phyloP scores from a whole-genome alignment of 2,888 invertebrate genomes.

The Sthenelais limicola region DNA sequence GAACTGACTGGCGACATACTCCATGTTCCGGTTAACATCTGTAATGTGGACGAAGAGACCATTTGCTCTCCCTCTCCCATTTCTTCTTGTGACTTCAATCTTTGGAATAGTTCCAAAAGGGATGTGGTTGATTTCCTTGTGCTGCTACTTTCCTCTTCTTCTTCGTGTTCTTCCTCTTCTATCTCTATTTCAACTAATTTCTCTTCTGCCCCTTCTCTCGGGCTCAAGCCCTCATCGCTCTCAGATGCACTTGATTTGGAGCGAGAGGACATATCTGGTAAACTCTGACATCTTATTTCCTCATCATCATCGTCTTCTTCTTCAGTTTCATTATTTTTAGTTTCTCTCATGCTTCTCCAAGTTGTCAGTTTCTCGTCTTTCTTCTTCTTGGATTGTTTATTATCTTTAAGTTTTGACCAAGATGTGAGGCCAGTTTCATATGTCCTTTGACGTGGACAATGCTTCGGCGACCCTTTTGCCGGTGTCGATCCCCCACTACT shows the following conservation, averaged over 20 bases:
- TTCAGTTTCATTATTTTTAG: constrained; percentile 12
- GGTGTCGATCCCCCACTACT: constrained; percentile 13
- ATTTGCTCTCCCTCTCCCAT: constrained; percentile 19
- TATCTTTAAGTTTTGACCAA: constrained; percentile 44
- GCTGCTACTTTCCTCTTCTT: background rate
- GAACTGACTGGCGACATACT: constrained; percentile 46
- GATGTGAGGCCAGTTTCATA: constrained; percentile 37
- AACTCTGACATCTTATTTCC: constrained; percentile 40
- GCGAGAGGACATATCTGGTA: constrained; percentile 32
- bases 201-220: constrained; percentile 13
- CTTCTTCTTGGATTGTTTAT: background rate
- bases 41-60: constrained; percentile 43
- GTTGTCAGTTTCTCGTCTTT: constrained; percentile 42
- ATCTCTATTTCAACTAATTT: constrained; percentile 4
- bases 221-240: background rate
- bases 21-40: constrained; percentile 46
- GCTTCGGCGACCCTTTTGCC: constrained; percentile 41
- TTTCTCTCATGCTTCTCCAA: constrained; percentile 44
- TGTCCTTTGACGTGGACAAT: constrained; percentile 28
- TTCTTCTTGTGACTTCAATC: constrained; percentile 40
- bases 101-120: constrained; percentile 46
- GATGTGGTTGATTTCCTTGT: constrained; percentile 36
- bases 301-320: background rate
- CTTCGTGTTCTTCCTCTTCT: background rate
- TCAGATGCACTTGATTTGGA: background rate